Evolutionary conservation across 2,113 vertebrate species (phyloP), one percentile per base, ranked within the genome.

Genomic region (Microcebus ravelobensis): DNA sequence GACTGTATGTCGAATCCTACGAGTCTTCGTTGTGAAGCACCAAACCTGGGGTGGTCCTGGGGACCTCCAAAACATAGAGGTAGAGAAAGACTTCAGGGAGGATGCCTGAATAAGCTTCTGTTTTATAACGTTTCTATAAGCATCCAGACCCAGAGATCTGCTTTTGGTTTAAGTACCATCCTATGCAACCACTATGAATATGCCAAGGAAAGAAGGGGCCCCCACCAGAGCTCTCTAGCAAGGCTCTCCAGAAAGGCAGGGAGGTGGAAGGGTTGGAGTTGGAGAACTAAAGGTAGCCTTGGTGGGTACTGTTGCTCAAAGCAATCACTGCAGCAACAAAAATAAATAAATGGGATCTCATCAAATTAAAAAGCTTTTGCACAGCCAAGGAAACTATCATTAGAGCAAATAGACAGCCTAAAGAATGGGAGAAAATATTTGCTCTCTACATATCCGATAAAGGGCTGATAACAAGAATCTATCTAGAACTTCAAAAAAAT

Each of bases 241-340:
- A 23, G 23, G 9, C 29, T 50, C 31, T 36, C 8, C 27, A 67
- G 48, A 34, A 73, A 42, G 39, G 10, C 27, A 3, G 61, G 74
- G 65, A 14, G 3, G 39, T 36, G 7, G 52, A 4, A n/a, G 1
- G 14, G 0, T 0, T 2, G 80, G 34, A 34, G 5, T 0, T 34
- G 25, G 20, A 65, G 3, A 4, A 11, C 25, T 31, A 25, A 76
- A 71, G 31, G 34, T 6, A 79, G 42, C 21, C 2, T n/a, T 13
- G 14, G 15, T 9, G 25, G 48, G 25, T 9, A 36, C 1, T 25
- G 2, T 14, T 68, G 70, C 63, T 57, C 74, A 27, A 45, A 45
- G 45, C 45, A 45, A 45, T 45, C 45, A 45, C 45, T 0, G 45
- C 45, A 45, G 45, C 8, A 45, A 45, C 45, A 45, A 45, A 45